Conservation (phyloP, 1,140 invertebrate genomes). For the Colletes gigas region DNA sequence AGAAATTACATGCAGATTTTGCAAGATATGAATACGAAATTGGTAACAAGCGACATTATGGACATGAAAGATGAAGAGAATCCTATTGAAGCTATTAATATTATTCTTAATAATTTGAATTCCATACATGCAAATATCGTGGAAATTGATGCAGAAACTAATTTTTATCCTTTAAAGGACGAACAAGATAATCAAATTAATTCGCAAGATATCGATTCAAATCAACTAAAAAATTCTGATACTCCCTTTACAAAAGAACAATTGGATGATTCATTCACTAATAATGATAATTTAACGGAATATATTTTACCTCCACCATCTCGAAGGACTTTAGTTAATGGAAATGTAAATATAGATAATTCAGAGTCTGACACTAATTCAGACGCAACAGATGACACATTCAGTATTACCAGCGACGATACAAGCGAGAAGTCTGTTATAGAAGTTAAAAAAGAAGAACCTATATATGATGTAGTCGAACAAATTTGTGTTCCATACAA, state of each 20-base stretch:
- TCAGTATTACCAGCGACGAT: conserved; percentile 62
- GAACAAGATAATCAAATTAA: conserved; percentile 68
- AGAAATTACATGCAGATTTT: conserved; percentile 72
- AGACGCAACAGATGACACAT: conserved; percentile 63
- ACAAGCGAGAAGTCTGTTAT: conserved; percentile 65
- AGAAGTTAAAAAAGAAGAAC: conserved; percentile 56
- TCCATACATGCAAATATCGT: conserved; percentile 64
- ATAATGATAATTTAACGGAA: conserved; percentile 58
- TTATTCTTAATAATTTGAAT: conserved; percentile 70
- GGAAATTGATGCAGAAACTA: conserved; percentile 48
- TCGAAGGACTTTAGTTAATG: conserved; percentile 68
- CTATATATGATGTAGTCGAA: conserved; percentile 21
- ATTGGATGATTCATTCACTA: conserved; percentile 43
- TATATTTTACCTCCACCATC: conserved; percentile 68
- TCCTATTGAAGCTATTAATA: conserved; percentile 69
- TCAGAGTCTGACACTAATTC: conserved; percentile 63
- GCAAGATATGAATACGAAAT: conserved; percentile 70
- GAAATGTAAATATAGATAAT: conserved; percentile 63
- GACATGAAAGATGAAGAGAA: conserved; percentile 64
- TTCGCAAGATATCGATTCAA: conserved; percentile 58
- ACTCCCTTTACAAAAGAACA: conserved; percentile 58
- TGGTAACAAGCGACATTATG: conserved; percentile 46
- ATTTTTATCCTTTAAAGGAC: conserved; percentile 37
- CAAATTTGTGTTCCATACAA: conserved; percentile 42
- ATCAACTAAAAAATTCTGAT: conserved; percentile 60